These are phyloP conservation scores for Esox masquinongy DNA, from an alignment of 2,797 vertebrate species.

Conservation along the genomic window DNA sequence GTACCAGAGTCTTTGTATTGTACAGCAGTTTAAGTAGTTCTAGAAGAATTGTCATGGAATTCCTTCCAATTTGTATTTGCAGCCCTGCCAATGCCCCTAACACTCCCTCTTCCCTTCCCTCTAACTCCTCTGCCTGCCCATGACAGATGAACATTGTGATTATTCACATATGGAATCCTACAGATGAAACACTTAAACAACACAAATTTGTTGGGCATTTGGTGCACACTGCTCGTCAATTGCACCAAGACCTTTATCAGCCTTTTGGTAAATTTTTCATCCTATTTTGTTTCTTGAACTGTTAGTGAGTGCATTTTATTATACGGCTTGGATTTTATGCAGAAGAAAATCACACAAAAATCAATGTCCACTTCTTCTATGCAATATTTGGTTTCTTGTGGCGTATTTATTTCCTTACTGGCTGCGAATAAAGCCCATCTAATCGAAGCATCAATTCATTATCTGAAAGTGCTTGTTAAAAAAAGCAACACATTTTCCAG, in stretches of 20 bases:
- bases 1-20: too few relatives aligned
- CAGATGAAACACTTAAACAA: too few relatives aligned
- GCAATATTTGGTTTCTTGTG: conserved; percentile 83
- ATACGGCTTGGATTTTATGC: conserved; percentile 42
- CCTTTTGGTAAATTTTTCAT: conserved; percentile 49
- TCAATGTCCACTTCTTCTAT: conserved; percentile 76
- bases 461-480: conserved; percentile 72
- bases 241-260: conserved; percentile 22
- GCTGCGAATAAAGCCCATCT: conserved; percentile 75
- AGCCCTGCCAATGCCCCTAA: too few relatives aligned
- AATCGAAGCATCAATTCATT: conserved; percentile 85
- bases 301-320: conserved; percentile 47
- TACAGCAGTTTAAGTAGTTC: too few relatives aligned
- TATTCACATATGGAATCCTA: too few relatives aligned
- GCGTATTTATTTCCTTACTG: conserved; percentile 80
- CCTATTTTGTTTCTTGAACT: conserved; percentile 48
- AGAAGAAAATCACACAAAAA: conserved; percentile 55
- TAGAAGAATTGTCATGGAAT: too few relatives aligned
- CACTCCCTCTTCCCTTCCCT: too few relatives aligned
- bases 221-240: too few relatives aligned
- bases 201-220: too few relatives aligned
- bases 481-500: conserved; percentile 58
- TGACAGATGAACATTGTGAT: too few relatives aligned
- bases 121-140: too few relatives aligned
- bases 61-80: too few relatives aligned